These are phyloP conservation scores for Scaptomyza hsui DNA, from an alignment of 1,140 invertebrate genomes.

Conservation along the genomic window DNA sequence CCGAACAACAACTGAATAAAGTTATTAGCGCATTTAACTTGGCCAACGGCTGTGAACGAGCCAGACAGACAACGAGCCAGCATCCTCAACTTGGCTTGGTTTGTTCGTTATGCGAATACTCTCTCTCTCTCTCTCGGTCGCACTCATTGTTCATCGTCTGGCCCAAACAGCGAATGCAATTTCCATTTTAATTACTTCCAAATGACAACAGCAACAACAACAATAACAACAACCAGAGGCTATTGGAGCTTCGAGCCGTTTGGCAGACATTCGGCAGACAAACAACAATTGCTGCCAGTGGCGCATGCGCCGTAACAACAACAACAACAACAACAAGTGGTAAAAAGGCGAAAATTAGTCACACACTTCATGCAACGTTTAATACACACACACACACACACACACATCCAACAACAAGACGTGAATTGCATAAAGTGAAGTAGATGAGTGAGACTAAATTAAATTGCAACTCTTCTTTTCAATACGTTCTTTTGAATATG, in stretches of 20 bases:
- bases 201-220: conserved; percentile 51
- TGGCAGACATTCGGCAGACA: conserved; percentile 70
- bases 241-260: conserved; percentile 8
- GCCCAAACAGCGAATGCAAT: conserved; percentile 71
- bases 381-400: conserved; percentile 22
- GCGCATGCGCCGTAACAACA: conserved; percentile 64
- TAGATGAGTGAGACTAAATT: too few relatives aligned
- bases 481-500: neutral
- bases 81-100: conserved; percentile 29
- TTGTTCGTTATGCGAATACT: conserved; percentile 24
- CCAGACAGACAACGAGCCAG: conserved; percentile 24
- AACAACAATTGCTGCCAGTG: conserved; percentile 33
- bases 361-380: conserved; percentile 69
- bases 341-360: conserved; percentile 63
- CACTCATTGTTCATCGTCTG: conserved; percentile 45
- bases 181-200: conserved; percentile 80
- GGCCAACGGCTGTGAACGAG: conserved; percentile 57
- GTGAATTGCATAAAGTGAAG: neutral
- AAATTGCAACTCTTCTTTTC: too few relatives aligned
- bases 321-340: conserved; percentile 12
- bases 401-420: neutral
- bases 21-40: conserved; percentile 81
- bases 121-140: conserved; percentile 12
- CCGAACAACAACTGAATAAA: conserved; percentile 69
- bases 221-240: conserved; percentile 18